Conservation (phyloP, 2,113 vertebrate genomes). For the Periophthalmodon schlosseri region DNA sequence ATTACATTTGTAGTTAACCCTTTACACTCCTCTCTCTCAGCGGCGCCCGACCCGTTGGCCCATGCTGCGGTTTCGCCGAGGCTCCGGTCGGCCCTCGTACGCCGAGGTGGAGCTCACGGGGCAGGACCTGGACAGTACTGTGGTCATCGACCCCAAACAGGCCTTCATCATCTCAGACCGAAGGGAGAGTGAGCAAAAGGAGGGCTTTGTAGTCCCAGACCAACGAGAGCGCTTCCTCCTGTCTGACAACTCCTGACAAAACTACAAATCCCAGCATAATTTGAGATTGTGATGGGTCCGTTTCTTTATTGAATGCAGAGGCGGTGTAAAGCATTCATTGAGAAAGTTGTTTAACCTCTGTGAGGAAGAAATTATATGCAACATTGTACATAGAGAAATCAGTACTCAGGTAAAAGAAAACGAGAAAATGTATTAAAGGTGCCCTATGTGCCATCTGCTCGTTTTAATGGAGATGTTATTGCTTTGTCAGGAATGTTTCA, state of each 20-base stretch:
- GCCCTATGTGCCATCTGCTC: background rate
- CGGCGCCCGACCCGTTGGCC: slow-evolving; percentile 92
- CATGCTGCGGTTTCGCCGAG: slow-evolving; percentile 92
- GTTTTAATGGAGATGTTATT: too few species aligned
- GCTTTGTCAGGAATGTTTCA: background rate
- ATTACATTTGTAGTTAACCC: background rate
- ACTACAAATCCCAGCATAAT: slow-evolving; percentile 40
- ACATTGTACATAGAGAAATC: background rate
- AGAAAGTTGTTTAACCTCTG: slow-evolving; percentile 24
- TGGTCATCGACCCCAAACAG: slow-evolving; percentile 70
- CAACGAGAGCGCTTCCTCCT: slow-evolving; percentile 72
- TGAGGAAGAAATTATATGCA: slow-evolving; percentile 25
- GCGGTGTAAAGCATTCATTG: slow-evolving; percentile 23
- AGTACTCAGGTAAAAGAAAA: background rate
- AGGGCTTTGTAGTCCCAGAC: slow-evolving; percentile 75
- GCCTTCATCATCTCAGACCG: slow-evolving; percentile 86
- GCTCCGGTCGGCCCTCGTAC: slow-evolving; percentile 90
- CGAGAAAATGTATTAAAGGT: background rate
- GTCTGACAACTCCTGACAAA: slow-evolving; percentile 66
- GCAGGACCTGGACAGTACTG: slow-evolving; percentile 83
- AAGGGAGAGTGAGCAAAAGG: slow-evolving; percentile 76
- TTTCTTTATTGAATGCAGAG: slow-evolving; percentile 1
- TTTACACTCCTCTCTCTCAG: slow-evolving; percentile 66
- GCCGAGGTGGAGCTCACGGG: slow-evolving; percentile 90
- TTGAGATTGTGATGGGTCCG: background rate